Base-by-base conservation (phyloP, 1,140 invertebrate genomes). In the Potamilus streckersoni region DNA sequence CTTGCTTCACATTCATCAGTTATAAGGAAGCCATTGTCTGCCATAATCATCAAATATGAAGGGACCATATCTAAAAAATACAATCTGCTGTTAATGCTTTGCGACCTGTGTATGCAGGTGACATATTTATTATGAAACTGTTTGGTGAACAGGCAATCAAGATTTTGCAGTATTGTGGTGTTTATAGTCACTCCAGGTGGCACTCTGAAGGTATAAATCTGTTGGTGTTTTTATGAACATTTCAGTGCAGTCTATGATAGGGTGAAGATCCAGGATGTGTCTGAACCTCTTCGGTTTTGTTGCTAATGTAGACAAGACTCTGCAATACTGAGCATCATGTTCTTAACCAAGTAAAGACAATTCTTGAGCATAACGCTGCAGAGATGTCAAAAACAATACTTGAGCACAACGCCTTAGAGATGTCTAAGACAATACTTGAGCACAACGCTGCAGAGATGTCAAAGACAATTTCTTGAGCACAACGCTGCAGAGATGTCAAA, bases 361-460 rank as follows among this genome's bases (percentile, higher is more conserved):
- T 76, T 59, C 69, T 64, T 23, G 62, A 76, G 58, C 61, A 65
- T n/a, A 76, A 64, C 6, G 69, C 55, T 20, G 65, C 55, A 31
- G 74, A 76, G 60, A 76, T 76, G 15, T 63, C 38, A 63, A 76
- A 76, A n/a, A n/a, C n/a, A n/a, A n/a, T n/a, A n/a, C n/a, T n/a
- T n/a, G n/a, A n/a, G n/a, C n/a, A n/a, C n/a, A n/a, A n/a, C n/a
- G n/a, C n/a, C n/a, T n/a, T n/a, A n/a, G n/a, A n/a, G n/a, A n/a
- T n/a, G n/a, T n/a, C n/a, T n/a, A n/a, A n/a, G n/a, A n/a, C n/a
- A n/a, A n/a, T n/a, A n/a, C n/a, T n/a, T n/a, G n/a, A n/a, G n/a
- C n/a, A n/a, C n/a, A n/a, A n/a, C n/a, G n/a, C n/a, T n/a, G n/a
- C n/a, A n/a, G n/a, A n/a, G n/a, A n/a, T n/a, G n/a, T n/a, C n/a